Percentiles rank a stretch among this genome's conserved stretches.
Evolutionary conservation across 2,113 vertebrate genomes (phyloP).

Genomic region (Pithys albifrons): DNA sequence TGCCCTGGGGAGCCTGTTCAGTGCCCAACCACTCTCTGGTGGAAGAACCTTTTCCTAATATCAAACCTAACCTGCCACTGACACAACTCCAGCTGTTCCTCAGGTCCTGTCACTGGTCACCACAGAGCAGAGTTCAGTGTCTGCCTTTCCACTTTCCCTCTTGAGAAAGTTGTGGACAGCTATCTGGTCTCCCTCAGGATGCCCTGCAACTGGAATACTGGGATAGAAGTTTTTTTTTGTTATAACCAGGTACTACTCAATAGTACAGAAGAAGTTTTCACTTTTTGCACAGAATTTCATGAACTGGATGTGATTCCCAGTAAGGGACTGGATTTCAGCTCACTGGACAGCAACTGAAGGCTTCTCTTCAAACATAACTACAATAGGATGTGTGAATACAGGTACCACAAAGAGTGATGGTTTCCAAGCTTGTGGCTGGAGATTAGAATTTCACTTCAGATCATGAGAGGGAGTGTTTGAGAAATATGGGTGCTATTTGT

Average conservation of each 20-base stretch:
- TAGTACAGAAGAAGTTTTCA: not conserved
- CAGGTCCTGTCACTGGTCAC: not conserved
- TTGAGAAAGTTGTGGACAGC: not conserved
- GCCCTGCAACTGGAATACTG: not conserved
- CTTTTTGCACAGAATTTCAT: not conserved
- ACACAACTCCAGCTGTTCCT: not conserved
- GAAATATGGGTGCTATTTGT: not conserved
- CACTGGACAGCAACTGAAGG: not conserved
- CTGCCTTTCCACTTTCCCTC: not conserved
- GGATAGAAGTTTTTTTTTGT: not conserved
- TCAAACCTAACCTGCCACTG: rapidly evolving
- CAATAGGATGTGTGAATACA: not conserved
- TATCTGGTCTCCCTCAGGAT: not conserved
- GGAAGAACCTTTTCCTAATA: not conserved
- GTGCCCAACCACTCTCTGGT: not conserved
- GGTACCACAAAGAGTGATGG: not conserved
- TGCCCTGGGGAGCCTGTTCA: not conserved
- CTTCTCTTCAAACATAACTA: not conserved
- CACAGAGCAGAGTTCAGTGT: not conserved
- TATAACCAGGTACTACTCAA: not conserved
- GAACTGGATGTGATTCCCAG: not conserved
- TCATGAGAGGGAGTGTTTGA: not conserved
- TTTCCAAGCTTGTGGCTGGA: not conserved
- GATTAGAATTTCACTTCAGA: not conserved
- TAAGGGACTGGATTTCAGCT: not conserved